Conservation (phyloP, 1,140 invertebrate species). For the Scaptomyza pallida region DNA sequence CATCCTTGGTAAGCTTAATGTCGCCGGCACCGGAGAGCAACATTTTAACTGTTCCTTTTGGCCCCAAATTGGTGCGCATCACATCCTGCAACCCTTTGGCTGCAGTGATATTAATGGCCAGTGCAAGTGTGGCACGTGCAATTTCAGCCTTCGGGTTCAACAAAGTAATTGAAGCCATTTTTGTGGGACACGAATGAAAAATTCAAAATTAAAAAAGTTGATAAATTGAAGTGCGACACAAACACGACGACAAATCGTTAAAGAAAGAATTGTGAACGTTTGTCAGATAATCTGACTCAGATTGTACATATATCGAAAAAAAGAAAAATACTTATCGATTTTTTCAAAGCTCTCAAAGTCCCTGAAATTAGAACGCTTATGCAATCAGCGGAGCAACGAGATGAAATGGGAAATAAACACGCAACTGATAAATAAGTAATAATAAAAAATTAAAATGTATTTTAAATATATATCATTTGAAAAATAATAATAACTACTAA, state of each 20-base stretch:
- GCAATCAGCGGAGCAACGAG: no score
- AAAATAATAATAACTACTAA: no score
- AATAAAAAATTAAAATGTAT: no score
- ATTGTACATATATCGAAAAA: no score
- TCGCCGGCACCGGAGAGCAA: slow-evolving; percentile 99
- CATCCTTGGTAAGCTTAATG: slow-evolving; percentile 99
- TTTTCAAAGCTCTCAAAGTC: no score
- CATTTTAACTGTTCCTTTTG: slow-evolving; percentile 99
- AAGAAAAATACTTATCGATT: no score
- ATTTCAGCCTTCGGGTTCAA: slow-evolving; percentile 99
- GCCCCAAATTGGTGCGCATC: slow-evolving; percentile 99
- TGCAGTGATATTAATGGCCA: slow-evolving; percentile 98
- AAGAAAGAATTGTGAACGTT: slow-evolving; percentile 17
- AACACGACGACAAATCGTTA: slow-evolving; percentile 23
- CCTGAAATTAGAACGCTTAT: no score
- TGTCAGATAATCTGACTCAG: no score
- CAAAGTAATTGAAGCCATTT: slow-evolving; percentile 97
- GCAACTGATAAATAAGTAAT: no score
- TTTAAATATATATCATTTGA: no score
- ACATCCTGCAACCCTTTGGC: slow-evolving; percentile 99
- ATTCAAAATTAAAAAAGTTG: slow-evolving; percentile 8
- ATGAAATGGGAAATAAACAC: no score
- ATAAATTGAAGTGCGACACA: slow-evolving; percentile 29
- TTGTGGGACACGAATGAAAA: slow-evolving; percentile 30
- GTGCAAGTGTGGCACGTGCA: slow-evolving; percentile 97